These are phyloP conservation scores for Drosophila anceps DNA, from an alignment of 2,888 invertebrate species.

Conservation along the genomic window DNA sequence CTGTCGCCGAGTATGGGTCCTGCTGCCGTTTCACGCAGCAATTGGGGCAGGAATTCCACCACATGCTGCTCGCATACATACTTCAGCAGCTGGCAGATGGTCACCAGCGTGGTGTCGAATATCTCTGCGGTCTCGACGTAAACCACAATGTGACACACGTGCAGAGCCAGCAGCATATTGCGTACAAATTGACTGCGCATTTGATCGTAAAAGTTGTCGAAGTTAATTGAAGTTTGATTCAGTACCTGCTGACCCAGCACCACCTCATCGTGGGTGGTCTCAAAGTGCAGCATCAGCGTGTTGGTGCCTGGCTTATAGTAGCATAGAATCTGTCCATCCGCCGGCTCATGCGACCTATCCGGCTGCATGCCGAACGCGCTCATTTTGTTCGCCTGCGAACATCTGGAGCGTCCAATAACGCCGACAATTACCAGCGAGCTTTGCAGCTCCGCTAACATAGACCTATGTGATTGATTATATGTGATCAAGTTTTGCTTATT, in stretches of 20 bases:
- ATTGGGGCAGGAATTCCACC: slow-evolving; percentile 83
- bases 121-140: slow-evolving; percentile 85
- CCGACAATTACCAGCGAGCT: slow-evolving; percentile 81
- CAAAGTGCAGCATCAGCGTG: slow-evolving; percentile 87
- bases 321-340: slow-evolving; percentile 87
- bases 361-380: slow-evolving; percentile 76
- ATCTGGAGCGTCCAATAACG: slow-evolving; percentile 84
- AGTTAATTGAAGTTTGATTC: slow-evolving; percentile 58
- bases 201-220: slow-evolving; percentile 81
- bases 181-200: slow-evolving; percentile 87
- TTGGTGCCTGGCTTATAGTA: slow-evolving; percentile 87
- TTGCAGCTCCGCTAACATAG: slow-evolving; percentile 40
- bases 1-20: slow-evolving; percentile 84
- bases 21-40: slow-evolving; percentile 78
- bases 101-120: slow-evolving; percentile 93
- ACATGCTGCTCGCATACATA: slow-evolving; percentile 86
- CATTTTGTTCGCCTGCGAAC: slow-evolving; percentile 84
- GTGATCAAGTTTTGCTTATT: background rate
- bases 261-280: slow-evolving; percentile 82
- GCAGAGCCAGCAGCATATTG: slow-evolving; percentile 91
- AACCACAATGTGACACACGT: slow-evolving; percentile 92
- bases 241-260: slow-evolving; percentile 76
- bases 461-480: slow-evolving; percentile 12
- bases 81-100: slow-evolving; percentile 93
- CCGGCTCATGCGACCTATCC: slow-evolving; percentile 10